phyloP scores from a whole-genome alignment of 2,888 invertebrate species.

The Argyresthia goedartella region DNA sequence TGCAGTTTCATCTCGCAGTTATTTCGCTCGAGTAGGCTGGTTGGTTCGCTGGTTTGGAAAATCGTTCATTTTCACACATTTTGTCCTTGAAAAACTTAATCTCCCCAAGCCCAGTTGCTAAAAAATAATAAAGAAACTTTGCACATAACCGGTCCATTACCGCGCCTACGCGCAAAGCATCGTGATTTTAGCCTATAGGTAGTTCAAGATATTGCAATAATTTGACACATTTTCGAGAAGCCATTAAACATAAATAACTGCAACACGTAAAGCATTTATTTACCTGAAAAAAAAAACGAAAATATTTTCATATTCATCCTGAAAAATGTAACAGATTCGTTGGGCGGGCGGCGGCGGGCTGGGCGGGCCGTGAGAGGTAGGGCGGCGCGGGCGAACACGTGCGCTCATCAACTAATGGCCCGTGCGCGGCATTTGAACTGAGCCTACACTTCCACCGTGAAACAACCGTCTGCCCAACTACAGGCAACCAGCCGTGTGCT shows the following conservation, averaged over 20 bases:
- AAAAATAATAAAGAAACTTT: no score
- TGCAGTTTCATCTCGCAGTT: conserved; percentile 4
- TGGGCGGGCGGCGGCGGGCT: conserved; percentile 18
- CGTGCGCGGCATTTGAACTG: conserved; percentile 70
- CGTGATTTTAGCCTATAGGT: no score
- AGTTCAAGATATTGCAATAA: no score
- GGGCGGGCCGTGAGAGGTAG: conserved; percentile 13
- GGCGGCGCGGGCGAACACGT: conserved; percentile 47
- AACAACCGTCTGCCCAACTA: conserved; percentile 36
- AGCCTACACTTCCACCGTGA: conserved; percentile 59
- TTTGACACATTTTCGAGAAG: no score
- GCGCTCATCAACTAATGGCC: conserved; percentile 72
- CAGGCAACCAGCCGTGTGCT: conserved; percentile 43
- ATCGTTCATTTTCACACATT: background rate
- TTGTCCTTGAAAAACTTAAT: no score
- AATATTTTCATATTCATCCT: conserved; percentile 64
- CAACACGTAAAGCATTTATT: conserved; percentile 47
- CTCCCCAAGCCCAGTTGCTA: no score
- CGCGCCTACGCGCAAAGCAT: no score
- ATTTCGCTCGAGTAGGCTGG: background rate
- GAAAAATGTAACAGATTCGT: conserved; percentile 54
- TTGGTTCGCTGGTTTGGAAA: background rate
- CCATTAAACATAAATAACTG: no score
- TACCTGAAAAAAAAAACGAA: conserved; percentile 43
- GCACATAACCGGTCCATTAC: no score